Percentiles rank a stretch among this genome's conserved stretches.
phyloP scores from a whole-genome alignment of 2,888 invertebrate species.

The Unio delphinus region DNA sequence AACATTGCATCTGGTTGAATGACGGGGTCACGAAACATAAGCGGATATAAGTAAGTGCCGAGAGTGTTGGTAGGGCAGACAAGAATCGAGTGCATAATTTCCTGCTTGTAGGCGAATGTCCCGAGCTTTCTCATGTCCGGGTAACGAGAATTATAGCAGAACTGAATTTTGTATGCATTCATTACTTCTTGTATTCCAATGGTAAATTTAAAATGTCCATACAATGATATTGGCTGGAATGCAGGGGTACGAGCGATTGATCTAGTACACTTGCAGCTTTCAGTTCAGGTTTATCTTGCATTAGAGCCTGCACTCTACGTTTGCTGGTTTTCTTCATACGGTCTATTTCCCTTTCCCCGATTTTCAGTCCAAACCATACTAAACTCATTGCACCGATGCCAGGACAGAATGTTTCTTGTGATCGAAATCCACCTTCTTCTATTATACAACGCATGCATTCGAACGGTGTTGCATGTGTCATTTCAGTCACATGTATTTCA shows the following conservation, averaged over 20 bases:
- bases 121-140: not conserved
- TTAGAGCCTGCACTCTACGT: too few species aligned
- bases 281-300: too few species aligned
- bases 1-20: too few species aligned
- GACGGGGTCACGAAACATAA: too few species aligned
- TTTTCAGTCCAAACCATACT: not conserved
- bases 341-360: not conserved
- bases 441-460: not conserved
- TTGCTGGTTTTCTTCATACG: too few species aligned
- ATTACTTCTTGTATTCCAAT: not conserved
- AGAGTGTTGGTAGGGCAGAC: not conserved
- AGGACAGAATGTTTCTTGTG: not conserved
- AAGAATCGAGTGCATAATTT: too few species aligned
- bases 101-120: slow-evolving; percentile 1
- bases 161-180: not conserved
- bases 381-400: not conserved
- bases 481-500: not conserved
- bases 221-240: not conserved
- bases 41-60: too few species aligned
- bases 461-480: not conserved
- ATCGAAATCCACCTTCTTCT: not conserved
- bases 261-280: too few species aligned
- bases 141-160: not conserved
- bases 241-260: not conserved
- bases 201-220: not conserved